Percentiles rank a stretch among this genome's conserved stretches.
Evolutionary conservation across 2,113 vertebrate genomes (phyloP).

Genomic region (Saguinus imperator): DNA sequence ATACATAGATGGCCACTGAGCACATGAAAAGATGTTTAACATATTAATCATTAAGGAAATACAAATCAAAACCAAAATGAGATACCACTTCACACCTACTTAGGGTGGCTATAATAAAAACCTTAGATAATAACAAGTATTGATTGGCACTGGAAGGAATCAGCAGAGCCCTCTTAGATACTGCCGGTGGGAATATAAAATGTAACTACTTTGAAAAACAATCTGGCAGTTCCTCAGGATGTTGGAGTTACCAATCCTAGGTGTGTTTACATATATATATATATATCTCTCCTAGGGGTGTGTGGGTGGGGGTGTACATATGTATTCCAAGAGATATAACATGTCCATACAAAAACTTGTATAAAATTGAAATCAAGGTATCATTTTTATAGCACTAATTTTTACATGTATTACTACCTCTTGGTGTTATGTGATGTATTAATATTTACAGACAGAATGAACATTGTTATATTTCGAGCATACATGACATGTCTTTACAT

Average conservation of each 20-base stretch:
- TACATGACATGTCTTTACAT: background rate
- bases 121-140: background rate
- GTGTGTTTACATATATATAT: background rate
- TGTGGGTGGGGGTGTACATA: background rate
- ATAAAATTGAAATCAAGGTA: background rate
- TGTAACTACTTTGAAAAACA: background rate
- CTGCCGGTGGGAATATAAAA: background rate
- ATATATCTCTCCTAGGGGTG: background rate
- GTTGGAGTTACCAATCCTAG: background rate
- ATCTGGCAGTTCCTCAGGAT: background rate
- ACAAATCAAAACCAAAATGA: background rate
- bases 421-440: background rate
- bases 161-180: background rate
- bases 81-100: background rate
- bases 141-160: background rate
- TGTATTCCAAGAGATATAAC: background rate
- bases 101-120: background rate
- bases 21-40: background rate
- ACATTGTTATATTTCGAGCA: background rate
- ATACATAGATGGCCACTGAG: background rate
- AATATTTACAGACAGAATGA: background rate
- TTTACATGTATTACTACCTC: background rate
- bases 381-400: slow-evolving; percentile 8
- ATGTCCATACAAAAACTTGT: background rate
- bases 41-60: background rate